These are phyloP conservation scores for Cecropterus lyciades DNA, from an alignment of 1,140 invertebrate genomes.

Conservation along the genomic window DNA sequence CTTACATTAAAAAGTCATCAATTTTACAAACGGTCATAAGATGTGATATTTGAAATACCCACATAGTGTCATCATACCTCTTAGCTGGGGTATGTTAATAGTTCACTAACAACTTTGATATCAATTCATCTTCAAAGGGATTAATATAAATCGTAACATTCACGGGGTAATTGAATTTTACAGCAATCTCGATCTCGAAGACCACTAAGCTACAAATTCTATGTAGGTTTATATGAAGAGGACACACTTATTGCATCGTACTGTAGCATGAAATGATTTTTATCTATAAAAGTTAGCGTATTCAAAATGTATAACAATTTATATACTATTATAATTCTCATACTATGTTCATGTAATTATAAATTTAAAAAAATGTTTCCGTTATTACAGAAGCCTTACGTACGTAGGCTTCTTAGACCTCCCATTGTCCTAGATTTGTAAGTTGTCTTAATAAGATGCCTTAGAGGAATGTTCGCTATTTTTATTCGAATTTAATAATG, in stretches of 20 bases:
- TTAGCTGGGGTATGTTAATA: neutral
- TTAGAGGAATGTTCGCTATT: too few species aligned
- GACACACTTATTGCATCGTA: neutral
- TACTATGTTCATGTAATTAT: too few species aligned
- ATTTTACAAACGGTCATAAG: slow-evolving; percentile 8
- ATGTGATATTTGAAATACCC: slow-evolving; percentile 16
- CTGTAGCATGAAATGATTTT: neutral
- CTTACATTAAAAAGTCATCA: slow-evolving; percentile 2
- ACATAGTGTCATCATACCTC: slow-evolving; percentile 1
- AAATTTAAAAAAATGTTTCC: too few species aligned
- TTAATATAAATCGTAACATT: slow-evolving; percentile 5
- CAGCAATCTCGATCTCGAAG: slow-evolving; percentile 6
- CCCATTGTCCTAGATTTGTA: too few species aligned
- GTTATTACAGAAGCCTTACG: too few species aligned
- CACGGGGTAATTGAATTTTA: slow-evolving; percentile 20
- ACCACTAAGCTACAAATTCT: neutral
- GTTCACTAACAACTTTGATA: slow-evolving; percentile 4
- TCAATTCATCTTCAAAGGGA: slow-evolving; percentile 4
- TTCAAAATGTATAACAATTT: too few species aligned
- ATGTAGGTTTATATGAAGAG: neutral
- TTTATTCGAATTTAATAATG: too few species aligned
- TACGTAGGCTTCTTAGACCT: too few species aligned
- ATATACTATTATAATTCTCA: too few species aligned
- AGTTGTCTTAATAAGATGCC: too few species aligned
- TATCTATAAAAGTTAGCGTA: too few species aligned